Conservation (phyloP, 2,113 vertebrate species). For the Suncus etruscus region DNA sequence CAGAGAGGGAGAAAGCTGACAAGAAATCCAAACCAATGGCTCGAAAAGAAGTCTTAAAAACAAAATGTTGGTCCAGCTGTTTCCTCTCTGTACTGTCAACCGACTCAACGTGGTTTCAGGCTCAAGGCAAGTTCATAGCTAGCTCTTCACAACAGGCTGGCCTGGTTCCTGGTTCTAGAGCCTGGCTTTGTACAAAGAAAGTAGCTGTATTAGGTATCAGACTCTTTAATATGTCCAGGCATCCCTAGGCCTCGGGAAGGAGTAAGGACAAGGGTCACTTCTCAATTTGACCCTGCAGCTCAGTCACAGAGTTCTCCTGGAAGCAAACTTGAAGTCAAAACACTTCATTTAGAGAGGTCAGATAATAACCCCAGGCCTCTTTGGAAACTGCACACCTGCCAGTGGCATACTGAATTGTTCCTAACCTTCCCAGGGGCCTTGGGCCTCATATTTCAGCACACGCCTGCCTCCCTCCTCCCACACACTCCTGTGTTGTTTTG, state of each 20-base stretch:
- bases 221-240: neutral
- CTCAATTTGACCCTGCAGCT: conserved; percentile 64
- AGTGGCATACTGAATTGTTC: conserved; percentile 50
- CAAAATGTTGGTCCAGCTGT: neutral
- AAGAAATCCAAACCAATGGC: conserved; percentile 21
- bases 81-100: neutral
- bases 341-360: conserved; percentile 73
- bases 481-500: conserved; percentile 50
- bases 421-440: conserved; percentile 27
- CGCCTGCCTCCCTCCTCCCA: conserved; percentile 43
- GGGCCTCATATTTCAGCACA: conserved; percentile 33
- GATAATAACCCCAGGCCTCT: conserved; percentile 71
- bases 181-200: neutral
- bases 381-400: conserved; percentile 70
- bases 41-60: conserved; percentile 39
- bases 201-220: neutral
- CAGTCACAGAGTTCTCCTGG: conserved; percentile 66
- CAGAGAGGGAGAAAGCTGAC: neutral
- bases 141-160: neutral
- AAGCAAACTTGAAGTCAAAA: conserved; percentile 76
- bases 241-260: neutral
- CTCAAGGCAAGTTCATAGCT: neutral
- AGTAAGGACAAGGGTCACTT: neutral
- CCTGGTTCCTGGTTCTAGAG: neutral
- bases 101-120: neutral